phyloP scores from a whole-genome alignment of 2,888 invertebrate species.

The Diachrysia chrysitis region DNA sequence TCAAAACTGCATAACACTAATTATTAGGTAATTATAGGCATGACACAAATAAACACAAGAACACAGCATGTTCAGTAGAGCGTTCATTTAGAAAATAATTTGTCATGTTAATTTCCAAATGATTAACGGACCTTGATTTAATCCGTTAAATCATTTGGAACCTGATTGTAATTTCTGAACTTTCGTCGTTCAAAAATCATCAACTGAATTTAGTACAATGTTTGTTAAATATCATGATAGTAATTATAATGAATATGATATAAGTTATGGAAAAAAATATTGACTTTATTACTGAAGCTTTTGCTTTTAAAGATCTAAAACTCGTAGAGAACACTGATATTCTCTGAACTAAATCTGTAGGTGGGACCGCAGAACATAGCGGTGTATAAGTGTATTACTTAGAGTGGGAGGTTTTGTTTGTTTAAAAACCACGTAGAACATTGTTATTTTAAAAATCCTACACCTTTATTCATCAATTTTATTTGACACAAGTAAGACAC shows the following conservation, averaged over 20 bases:
- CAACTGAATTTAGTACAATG: neutral
- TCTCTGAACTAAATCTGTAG: neutral
- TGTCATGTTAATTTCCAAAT: conserved; percentile 2
- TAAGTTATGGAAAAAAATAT: conserved; percentile 2
- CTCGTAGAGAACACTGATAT: neutral
- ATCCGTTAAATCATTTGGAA: conserved; percentile 5
- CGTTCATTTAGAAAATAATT: neutral
- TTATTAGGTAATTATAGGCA: neutral
- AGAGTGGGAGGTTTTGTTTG: neutral
- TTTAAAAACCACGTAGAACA: neutral
- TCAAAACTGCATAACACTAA: no score
- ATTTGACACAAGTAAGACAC: neutral
- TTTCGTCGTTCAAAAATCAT: conserved; percentile 5
- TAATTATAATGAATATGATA: neutral
- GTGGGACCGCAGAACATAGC: neutral
- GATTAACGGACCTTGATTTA: neutral
- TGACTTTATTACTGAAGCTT: neutral
- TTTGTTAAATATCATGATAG: no score
- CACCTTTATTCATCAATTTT: no score
- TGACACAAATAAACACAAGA: neutral
- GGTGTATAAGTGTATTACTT: no score
- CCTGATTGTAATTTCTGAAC: conserved; percentile 5
- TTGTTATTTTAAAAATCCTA: neutral
- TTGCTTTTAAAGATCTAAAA: neutral
- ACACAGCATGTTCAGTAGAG: neutral